Evolutionary conservation across 2,797 vertebrate species (phyloP), one percentile per base, ranked within the genome.

Genomic region (Sternarchorhynchus goeldii): DNA sequence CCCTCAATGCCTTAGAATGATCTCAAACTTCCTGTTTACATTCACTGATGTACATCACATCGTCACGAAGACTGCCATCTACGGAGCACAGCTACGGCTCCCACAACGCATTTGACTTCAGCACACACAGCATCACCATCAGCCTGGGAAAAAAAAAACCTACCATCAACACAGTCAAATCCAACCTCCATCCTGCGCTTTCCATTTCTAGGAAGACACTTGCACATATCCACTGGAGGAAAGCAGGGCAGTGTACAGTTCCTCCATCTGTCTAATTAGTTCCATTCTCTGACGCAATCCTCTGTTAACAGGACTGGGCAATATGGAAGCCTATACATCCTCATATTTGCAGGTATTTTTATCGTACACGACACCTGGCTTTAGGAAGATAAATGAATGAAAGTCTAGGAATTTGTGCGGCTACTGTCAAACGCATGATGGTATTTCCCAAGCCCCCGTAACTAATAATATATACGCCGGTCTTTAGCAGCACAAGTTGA

Each of bases 31-130:
- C 62, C 31, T 45, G 66, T 74, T 72, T 77, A 72, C 41, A 59
- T 74, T 76, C 60, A 63, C 72, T 68, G 34, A 57, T 68, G 21
- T 59, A 56, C 1, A 21, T 55, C 60, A 45, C 41, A 32, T 69
- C 80, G 32, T 63, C 36, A 69, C 72, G 31, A 66, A 67, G 39
- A 62, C 29, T 53, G 57, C 81, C 81, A 81, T 83, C 81, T 86
- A 78, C 77, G 80, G 50, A 34, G 21, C 45, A n/a, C n/a, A 71
- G 68, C 75, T 71, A 50, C n/a, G 16, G 62, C 14, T 5, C 12
- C 34, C 6, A 36, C 34, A 36, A 36, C 3, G 34, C 4, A 20
- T 67, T 60, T 78, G 50, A 59, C 21, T 75, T 73, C 58, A 8
- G 55, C 31, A 78, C 78, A 75, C 64, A 39, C 73, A 68, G 71